These are phyloP conservation scores for Parauchenoglanis ngamensis DNA, from an alignment of 2,797 vertebrate species.

Conservation along the genomic window DNA sequence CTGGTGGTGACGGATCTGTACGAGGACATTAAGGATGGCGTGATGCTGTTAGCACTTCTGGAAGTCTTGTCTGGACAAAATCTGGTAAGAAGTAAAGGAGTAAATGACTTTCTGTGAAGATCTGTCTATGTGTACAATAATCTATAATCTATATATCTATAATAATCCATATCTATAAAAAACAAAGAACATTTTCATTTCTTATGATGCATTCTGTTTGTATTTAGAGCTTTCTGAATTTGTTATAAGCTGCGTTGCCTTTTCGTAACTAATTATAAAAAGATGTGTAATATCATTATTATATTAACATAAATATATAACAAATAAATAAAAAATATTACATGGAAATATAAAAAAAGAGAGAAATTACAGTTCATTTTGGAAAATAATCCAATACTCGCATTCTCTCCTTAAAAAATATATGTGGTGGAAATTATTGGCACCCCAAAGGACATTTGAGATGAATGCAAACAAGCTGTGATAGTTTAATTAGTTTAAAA, in stretches of 20 bases:
- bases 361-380: no score
- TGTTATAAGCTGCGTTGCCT: neutral
- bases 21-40: slow-evolving; percentile 97
- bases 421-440: neutral
- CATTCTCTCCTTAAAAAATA: no score
- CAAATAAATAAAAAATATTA: no score
- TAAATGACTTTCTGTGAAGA: neutral
- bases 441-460: neutral
- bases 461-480: neutral
- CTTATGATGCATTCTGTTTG: neutral
- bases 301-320: no score
- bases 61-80: slow-evolving; percentile 95
- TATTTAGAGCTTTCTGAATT: neutral
- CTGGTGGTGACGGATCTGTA: slow-evolving; percentile 90
- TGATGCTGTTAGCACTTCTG: slow-evolving; percentile 89
- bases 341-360: no score
- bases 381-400: no score
- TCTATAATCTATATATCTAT: no score
- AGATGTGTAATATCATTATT: neutral
- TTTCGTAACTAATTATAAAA: neutral
- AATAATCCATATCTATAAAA: neutral
- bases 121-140: neutral
- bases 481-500: no score
- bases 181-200: neutral
- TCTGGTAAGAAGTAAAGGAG: slow-evolving; percentile 77